These are phyloP conservation scores for Okamejei kenojei DNA, from an alignment of 2,797 vertebrate genomes.

Conservation along the genomic window DNA sequence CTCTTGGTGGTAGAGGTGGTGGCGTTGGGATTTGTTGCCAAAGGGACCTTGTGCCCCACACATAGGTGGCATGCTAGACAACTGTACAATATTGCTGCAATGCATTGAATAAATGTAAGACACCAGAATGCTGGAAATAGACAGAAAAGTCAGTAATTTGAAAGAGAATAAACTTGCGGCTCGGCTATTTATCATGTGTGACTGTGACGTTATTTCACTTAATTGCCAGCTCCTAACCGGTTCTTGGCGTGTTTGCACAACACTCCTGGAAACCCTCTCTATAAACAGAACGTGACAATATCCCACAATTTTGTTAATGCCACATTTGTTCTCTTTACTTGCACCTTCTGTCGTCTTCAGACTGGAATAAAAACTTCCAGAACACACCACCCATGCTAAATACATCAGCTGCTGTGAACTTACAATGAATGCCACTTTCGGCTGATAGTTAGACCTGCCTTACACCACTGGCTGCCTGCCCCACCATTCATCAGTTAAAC, in stretches of 20 bases:
- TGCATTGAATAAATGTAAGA: neutral
- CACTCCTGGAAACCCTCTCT: neutral
- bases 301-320: neutral
- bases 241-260: neutral
- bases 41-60: too few relatives aligned
- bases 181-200: neutral
- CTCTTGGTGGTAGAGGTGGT: too few relatives aligned
- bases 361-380: slow-evolving; percentile 1
- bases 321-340: neutral
- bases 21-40: too few relatives aligned
- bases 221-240: neutral
- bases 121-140: neutral
- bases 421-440: neutral
- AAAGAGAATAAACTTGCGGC: neutral
- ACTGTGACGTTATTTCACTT: too few relatives aligned
- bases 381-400: neutral
- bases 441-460: neutral
- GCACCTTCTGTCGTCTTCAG: neutral
- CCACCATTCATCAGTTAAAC: neutral
- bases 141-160: neutral
- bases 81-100: neutral
- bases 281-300: neutral
- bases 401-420: neutral
- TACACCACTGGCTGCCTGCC: neutral
- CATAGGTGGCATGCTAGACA: too few relatives aligned